phyloP scores from a whole-genome alignment of 1,140 invertebrate species.

The Pteromalus puparum region DNA sequence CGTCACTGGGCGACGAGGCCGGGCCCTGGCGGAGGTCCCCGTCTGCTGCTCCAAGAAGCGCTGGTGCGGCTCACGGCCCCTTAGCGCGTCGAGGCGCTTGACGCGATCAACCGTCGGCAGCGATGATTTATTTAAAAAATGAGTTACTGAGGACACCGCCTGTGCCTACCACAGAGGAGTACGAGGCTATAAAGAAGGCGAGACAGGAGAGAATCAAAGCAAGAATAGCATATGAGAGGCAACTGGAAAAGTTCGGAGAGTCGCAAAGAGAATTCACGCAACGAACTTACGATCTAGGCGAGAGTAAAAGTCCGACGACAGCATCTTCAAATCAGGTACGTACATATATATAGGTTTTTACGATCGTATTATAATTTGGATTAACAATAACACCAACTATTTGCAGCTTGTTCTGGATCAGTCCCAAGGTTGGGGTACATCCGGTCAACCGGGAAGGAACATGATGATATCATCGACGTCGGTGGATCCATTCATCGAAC shows the following conservation, averaged over 20 bases:
- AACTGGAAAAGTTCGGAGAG: constrained; percentile 69
- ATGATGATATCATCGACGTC: constrained; percentile 69
- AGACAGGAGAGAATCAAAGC: constrained; percentile 73
- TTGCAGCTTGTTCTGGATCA: constrained; percentile 72
- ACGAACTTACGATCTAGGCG: constrained; percentile 27
- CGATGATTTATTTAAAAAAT: constrained; percentile 81
- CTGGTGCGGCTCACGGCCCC: too few species aligned
- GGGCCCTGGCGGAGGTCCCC: too few species aligned
- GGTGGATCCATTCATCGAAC: constrained; percentile 92
- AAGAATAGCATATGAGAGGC: constrained; percentile 74
- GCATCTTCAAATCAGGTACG: constrained; percentile 60
- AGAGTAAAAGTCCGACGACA: constrained; percentile 48
- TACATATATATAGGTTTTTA: constrained; percentile 26
- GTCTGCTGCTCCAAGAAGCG: too few species aligned
- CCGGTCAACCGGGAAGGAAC: constrained; percentile 65
- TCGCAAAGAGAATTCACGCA: constrained; percentile 61
- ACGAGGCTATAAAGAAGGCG: constrained; percentile 79
- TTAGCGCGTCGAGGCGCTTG: too few species aligned
- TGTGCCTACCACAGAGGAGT: constrained; percentile 83
- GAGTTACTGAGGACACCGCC: constrained; percentile 82
- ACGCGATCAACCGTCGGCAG: too few species aligned
- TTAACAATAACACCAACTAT: constrained; percentile 10
- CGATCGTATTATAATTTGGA: background rate
- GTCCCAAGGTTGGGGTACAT: constrained; percentile 78
- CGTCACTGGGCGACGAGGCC: too few species aligned